Base-by-base conservation (phyloP, 1,140 invertebrate genomes). In the Dendroctonus valens region DNA sequence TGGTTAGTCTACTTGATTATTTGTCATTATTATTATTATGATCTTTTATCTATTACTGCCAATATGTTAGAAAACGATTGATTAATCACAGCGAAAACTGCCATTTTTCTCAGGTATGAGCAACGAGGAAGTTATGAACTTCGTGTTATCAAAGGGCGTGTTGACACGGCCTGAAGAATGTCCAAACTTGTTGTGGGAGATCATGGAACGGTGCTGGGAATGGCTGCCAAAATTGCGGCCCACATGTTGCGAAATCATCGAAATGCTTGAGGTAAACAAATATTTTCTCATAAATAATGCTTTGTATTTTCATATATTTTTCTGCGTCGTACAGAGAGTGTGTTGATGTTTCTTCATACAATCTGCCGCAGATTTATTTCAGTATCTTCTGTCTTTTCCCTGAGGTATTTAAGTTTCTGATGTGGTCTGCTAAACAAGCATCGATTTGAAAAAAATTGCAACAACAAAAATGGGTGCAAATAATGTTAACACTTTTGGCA, bases 161-260 rank as follows among this genome's bases (percentile, higher is more conserved):
- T 83, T 93, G 77, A 83, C 84, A 41, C 79, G 83, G 65, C 91
- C 90, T 2, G 53, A 73, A 5, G 76, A 78, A 41, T 81, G 79
- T 73, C 78, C 81, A 0, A 79, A 82, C 59, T 69, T 79, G 5
- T 66, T 83, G 6, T 75, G 78, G 7, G 79, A 80, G 51, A 76
- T 83, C 11, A 81, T 82, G 77, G 74, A 77, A 38, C 79, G 72
- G 48, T 83, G 82, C 49, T 82, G 81, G 75, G 78, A 77, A 14
- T 82, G 81, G 81, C 67, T 74, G 4, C 81, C 81, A 2, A 78
- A 57, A 41, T 74, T 80, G 37, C 80, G 96, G 49, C 94, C 95
- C 12, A 87, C 88, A 57, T 98, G 98, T 80, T 82, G 90, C 50
- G 87, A 92, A 53, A 86, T 96, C 9, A 87, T 92, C 40, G 81